A percentile compares a stretch with the other conserved stretches of the same genome.
Conservation (phyloP, 2,888 invertebrate genomes). For the Pollenia angustigena region DNA sequence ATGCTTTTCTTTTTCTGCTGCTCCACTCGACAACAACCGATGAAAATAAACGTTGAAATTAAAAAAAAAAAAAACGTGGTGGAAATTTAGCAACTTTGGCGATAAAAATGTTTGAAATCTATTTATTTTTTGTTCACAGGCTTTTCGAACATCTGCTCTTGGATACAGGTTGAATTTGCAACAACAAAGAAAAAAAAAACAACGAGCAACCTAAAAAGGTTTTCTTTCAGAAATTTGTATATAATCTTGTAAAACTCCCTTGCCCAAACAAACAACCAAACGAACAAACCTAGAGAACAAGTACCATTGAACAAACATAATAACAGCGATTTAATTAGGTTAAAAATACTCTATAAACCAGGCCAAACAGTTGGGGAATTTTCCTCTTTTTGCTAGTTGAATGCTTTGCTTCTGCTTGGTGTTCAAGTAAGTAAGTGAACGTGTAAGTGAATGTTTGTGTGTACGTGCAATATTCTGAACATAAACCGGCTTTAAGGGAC, state of each 20-base stretch:
- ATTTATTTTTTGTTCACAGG: slow-evolving; percentile 15
- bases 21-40: not conserved
- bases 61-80: slow-evolving; percentile 13
- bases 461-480: slow-evolving; percentile 8
- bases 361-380: slow-evolving; percentile 55
- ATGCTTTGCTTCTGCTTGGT: not conserved
- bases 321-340: slow-evolving; percentile 79
- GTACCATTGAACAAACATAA: slow-evolving; percentile 68
- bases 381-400: slow-evolving; percentile 1
- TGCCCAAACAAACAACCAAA: not conserved
- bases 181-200: not conserved
- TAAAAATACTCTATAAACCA: slow-evolving; percentile 74
- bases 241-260: slow-evolving; percentile 2
- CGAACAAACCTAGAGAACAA: not conserved
- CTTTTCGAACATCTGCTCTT: slow-evolving; percentile 52
- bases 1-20: not conserved
- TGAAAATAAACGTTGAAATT: slow-evolving; percentile 21
- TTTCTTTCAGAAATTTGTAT: slow-evolving; percentile 4
- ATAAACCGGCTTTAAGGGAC: not conserved
- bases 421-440: not conserved
- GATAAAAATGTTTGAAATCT: slow-evolving; percentile 58
- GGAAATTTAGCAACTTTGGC: slow-evolving; percentile 31
- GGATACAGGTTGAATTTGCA: not conserved
- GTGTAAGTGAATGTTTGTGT: not conserved
- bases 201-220: not conserved